Evolutionary conservation across 2,888 invertebrate genomes (phyloP).

Genomic region (Zeuzera pyrina): DNA sequence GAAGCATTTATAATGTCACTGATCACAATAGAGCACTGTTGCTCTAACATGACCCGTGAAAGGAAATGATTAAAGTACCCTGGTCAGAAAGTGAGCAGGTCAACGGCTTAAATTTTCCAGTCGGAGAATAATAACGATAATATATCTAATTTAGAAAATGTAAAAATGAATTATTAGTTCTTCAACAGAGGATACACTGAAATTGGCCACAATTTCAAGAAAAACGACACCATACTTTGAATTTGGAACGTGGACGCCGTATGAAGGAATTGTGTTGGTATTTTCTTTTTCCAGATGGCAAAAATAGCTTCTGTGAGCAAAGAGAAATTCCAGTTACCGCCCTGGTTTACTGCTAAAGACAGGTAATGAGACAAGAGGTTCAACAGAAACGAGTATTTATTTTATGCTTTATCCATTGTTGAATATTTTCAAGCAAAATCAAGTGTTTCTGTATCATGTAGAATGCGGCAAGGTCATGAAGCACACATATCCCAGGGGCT

Average conservation of each 20-base stretch:
- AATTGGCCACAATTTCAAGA: neutral
- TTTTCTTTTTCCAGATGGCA: constrained; percentile 9
- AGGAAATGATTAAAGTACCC: no score
- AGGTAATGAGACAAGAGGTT: constrained; percentile 19
- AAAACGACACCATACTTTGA: constrained; percentile 3
- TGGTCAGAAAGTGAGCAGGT: no score
- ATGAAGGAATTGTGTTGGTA: constrained; percentile 8
- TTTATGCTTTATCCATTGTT: constrained; percentile 25
- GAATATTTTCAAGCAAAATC: constrained; percentile 21
- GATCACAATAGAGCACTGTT: no score
- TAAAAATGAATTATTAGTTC: constrained; percentile 3
- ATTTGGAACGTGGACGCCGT: constrained; percentile 7
- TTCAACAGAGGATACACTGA: constrained; percentile 1
- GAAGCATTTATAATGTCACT: no score
- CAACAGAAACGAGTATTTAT: constrained; percentile 23
- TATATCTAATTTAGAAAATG: constrained; percentile 6
- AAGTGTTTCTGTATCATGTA: constrained; percentile 23
- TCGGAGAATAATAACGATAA: constrained; percentile 5
- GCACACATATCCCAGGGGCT: constrained; percentile 16
- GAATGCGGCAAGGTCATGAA: constrained; percentile 18
- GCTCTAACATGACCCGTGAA: no score
- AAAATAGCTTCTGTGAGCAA: constrained; percentile 18
- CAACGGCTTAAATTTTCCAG: no score
- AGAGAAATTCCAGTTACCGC: constrained; percentile 12
- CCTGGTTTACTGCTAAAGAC: constrained; percentile 18